Conservation (phyloP, 2,113 vertebrate genomes). For the Cercocebus atys region DNA sequence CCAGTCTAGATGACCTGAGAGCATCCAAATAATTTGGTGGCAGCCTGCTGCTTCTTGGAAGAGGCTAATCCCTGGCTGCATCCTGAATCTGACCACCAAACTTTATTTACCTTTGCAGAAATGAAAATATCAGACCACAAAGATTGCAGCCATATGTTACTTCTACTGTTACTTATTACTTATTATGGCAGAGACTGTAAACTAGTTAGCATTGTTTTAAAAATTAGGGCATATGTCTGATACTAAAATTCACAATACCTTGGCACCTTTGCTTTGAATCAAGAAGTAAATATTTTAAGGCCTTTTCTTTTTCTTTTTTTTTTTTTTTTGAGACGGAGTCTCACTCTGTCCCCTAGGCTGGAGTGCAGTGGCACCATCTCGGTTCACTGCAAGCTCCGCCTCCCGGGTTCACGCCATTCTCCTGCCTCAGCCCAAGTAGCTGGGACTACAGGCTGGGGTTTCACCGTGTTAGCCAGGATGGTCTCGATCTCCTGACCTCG, state of each 20-base stretch:
- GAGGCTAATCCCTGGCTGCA: not conserved
- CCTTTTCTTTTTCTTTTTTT: not conserved
- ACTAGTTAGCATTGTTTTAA: not conserved
- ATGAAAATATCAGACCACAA: not conserved
- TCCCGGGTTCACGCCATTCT: too few relatives aligned
- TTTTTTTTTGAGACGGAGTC: too few relatives aligned
- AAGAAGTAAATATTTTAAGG: constrained; percentile 30
- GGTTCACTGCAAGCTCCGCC: too few relatives aligned
- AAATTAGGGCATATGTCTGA: not conserved
- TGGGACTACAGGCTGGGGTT: too few relatives aligned
- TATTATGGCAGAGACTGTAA: not conserved
- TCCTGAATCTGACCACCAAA: not conserved
- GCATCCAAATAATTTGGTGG: not conserved
- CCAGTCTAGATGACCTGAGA: constrained; percentile 67
- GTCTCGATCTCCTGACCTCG: too few relatives aligned
- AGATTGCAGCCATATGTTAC: not conserved
- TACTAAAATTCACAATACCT: constrained; percentile 20
- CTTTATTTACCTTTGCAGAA: not conserved
- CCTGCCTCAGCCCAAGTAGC: too few relatives aligned
- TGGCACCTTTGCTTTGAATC: not conserved
- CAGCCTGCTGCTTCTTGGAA: not conserved
- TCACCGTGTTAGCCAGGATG: too few relatives aligned
- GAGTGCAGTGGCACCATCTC: too few relatives aligned
- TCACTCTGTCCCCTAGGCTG: too few relatives aligned
- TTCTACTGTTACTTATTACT: not conserved